Evolutionary conservation across 1,140 invertebrate genomes (phyloP), one percentile per base, ranked within the genome.

Genomic region (Helicoverpa armigera): DNA sequence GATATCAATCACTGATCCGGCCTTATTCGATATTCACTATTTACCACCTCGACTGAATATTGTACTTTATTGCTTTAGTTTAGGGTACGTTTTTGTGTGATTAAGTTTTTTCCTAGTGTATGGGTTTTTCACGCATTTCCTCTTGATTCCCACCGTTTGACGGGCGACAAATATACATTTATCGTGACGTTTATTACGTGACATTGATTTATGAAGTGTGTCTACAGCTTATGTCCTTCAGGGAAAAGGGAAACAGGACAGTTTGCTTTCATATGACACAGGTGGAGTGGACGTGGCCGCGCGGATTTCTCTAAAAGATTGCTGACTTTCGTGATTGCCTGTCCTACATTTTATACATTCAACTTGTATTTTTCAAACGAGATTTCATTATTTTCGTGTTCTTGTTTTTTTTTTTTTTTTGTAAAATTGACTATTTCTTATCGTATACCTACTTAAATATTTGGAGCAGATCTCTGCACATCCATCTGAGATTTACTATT

Each of bases 131-230:
- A 69, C 61, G 65, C 63, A 60, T 76, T 70, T 81, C 31, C 23
- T 56, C 65, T 54, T 58, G 80, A 78, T 81, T 76, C 73, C 54
- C 70, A 61, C 61, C 65, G 75, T 78, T 80, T 82, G 83, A 84
- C 77, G 82, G 69, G 81, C 78, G 83, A 84, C 83, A 84, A 82
- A 84, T 82, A 84, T 67, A 82, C 83, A 80, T 84, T 84, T 80
- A 82, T 82, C 83, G 77, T 82, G 83, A 82, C 83, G 78, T 84
- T 82, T 84, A 84, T 84, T 84, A 82, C 67, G 73, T 67, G 74
- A 84, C 76, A 43, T 76, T 80, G 80, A 84, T 84, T 82, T 84
- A 84, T 84, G 63, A 80, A 83, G 72, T 82, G 72, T 60, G 18
- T 73, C 54, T 63, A 53, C 56, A 35, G 53, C 56, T 31, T 43